These are phyloP conservation scores for Camponotus pennsylvanicus DNA, from an alignment of 1,140 invertebrate species.

Conservation along the genomic window DNA sequence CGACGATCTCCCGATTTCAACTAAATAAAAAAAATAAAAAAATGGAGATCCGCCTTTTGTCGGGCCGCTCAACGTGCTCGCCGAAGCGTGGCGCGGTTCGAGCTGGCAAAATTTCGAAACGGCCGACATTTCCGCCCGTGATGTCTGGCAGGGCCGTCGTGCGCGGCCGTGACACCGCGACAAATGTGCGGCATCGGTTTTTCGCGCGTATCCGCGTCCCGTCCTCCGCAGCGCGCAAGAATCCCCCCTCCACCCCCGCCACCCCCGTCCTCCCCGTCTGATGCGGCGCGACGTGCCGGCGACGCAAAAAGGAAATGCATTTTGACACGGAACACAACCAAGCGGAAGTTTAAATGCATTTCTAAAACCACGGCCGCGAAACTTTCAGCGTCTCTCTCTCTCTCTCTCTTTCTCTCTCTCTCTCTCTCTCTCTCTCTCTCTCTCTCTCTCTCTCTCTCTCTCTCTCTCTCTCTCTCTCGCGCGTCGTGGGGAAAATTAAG, in stretches of 20 bases:
- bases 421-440: background rate
- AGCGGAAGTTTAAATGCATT: slow-evolving; percentile 70
- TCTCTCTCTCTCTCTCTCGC: background rate
- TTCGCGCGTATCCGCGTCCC: slow-evolving; percentile 25
- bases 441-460: background rate
- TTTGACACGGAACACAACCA: slow-evolving; percentile 62
- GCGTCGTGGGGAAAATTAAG: slow-evolving; percentile 51
- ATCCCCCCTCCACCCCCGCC: background rate
- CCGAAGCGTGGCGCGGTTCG: slow-evolving; percentile 56
- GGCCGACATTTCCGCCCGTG: slow-evolving; percentile 50
- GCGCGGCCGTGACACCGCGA: slow-evolving; percentile 46
- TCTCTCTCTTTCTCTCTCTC: background rate
- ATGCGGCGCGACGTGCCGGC: slow-evolving; percentile 64
- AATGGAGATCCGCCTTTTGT: slow-evolving; percentile 31
- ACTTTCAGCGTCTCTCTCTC: slow-evolving; percentile 33
- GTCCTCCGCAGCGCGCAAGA: slow-evolving; percentile 38
- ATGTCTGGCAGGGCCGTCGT: slow-evolving; percentile 25
- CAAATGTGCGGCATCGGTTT: slow-evolving; percentile 58
- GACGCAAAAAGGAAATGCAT: slow-evolving; percentile 63
- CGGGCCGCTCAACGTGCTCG: slow-evolving; percentile 39
- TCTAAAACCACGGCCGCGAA: slow-evolving; percentile 58
- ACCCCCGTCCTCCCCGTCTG: background rate
- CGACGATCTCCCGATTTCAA: background rate
- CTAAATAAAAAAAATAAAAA: background rate
- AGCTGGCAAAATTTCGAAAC: slow-evolving; percentile 62